Base-by-base conservation (phyloP, 2,888 invertebrate genomes). In the Lutraria lutraria region DNA sequence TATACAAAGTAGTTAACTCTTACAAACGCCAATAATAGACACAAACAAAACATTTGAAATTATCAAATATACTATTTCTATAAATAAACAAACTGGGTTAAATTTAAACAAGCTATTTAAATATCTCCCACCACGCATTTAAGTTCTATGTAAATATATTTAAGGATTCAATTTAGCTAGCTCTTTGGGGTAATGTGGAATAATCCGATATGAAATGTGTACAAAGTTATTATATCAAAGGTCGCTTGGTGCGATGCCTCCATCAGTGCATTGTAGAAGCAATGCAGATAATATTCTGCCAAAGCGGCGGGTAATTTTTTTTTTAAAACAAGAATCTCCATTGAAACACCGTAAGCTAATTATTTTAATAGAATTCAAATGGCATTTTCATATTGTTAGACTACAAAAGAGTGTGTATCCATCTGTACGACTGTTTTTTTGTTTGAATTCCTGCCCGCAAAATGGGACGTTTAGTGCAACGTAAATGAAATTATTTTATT, bases 131-230 rank as follows among this genome's bases (percentile, higher is more conserved):
- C 25, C 63, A 25, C 25, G 63, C n/a, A 25, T 68, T 68, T 0
- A 68, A 68, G n/a, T 68, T 68, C 63, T 68, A 68, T 25, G 63
- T 68, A 68, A 68, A 68, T 68, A 63, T 63, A 25, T 68, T 68
- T 25, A 68, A 25, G 63, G 25, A 68, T 68, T 68, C 63, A 10
- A 68, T 68, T 68, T 68, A 68, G n/a, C 0, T 12, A 12, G n/a
- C n/a, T 13, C n/a, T 68, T 6, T n/a, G 0, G 8, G 25, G 25
- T 25, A 25, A 68, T 68, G 21, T 68, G 12, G n/a, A 25, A n/a
- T n/a, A 25, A n/a, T n/a, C 25, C 12, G 25, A 25, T 8, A 68
- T 68, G 63, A 68, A 68, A 68, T 68, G 8, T 68, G 25, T 68
- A 68, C 12, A 12, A 25, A 68, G 63, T 68, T 13, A 68, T 25